Conservation (phyloP, 2,797 vertebrate genomes). For the Danio choprae region DNA sequence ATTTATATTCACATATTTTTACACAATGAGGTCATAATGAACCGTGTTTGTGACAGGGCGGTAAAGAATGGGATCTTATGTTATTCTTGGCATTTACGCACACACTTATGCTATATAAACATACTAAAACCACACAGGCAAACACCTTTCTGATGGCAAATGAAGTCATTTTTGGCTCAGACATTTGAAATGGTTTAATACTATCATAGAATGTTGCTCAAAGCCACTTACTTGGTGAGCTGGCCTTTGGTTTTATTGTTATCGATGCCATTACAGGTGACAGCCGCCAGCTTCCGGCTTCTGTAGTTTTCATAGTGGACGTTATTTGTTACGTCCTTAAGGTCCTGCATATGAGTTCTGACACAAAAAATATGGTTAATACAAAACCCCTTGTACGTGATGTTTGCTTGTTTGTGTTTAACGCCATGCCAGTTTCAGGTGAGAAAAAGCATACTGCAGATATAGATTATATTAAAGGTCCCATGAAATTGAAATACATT, state of each 20-base stretch:
- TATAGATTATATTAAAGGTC: no score
- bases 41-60: background rate
- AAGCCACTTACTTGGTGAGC: slow-evolving; percentile 90
- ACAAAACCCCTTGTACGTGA: background rate
- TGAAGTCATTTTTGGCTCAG: no score
- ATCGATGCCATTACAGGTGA: slow-evolving; percentile 97
- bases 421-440: no score
- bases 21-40: background rate
- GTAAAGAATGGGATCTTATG: background rate
- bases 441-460: no score
- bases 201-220: background rate
- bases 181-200: no score
- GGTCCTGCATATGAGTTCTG: slow-evolving; percentile 99
- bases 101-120: slow-evolving; percentile 11
- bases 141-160: no score
- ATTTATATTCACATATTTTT: background rate
- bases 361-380: background rate
- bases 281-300: slow-evolving; percentile 98
- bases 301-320: slow-evolving; percentile 99
- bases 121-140: background rate
- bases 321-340: slow-evolving; percentile 98
- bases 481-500: no score
- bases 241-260: slow-evolving; percentile 97
- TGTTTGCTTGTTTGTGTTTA: no score
- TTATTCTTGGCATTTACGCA: background rate